These are phyloP conservation scores for Xiphydria camelus DNA, from an alignment of 2,888 invertebrate genomes.

Conservation along the genomic window DNA sequence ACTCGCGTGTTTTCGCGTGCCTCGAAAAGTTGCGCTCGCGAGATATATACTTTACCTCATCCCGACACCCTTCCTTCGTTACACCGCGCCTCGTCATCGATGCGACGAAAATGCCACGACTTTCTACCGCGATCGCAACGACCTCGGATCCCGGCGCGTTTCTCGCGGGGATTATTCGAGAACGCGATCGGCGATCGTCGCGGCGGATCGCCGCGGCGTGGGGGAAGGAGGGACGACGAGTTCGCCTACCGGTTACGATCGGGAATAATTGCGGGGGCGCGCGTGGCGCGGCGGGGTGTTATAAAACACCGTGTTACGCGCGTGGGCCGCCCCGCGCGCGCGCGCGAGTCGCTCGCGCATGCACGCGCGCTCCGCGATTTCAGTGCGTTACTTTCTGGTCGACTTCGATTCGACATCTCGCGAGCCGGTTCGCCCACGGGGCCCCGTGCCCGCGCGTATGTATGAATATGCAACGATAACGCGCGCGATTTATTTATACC, in stretches of 20 bases:
- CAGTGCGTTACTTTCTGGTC: slow-evolving; percentile 44
- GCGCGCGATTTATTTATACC: slow-evolving; percentile 53
- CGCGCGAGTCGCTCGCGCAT: background rate
- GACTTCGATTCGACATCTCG: slow-evolving; percentile 52
- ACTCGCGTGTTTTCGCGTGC: no score
- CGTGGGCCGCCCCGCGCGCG: slow-evolving; percentile 33
- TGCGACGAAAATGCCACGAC: no score
- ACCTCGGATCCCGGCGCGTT: no score
- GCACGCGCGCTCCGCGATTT: slow-evolving; percentile 29
- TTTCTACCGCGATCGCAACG: no score
- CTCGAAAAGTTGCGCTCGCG: no score
- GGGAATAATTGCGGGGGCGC: slow-evolving; percentile 10
- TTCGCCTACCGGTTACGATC: no score
- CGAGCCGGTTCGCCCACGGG: slow-evolving; percentile 57
- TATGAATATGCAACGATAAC: slow-evolving; percentile 56
- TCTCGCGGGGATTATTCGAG: no score
- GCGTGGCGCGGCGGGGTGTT: slow-evolving; percentile 40
- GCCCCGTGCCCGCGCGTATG: slow-evolving; percentile 5
- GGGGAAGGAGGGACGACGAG: slow-evolving; percentile 2
- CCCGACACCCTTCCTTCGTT: no score
- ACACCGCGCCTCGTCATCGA: no score
- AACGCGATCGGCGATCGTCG: no score
- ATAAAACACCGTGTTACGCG: slow-evolving; percentile 51
- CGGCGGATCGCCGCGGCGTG: slow-evolving; percentile 14
- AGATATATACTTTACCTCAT: no score